A percentile compares a stretch with the other conserved stretches of the same genome.
Conservation (phyloP, 1,140 invertebrate species). For the Charaxes varanes region DNA sequence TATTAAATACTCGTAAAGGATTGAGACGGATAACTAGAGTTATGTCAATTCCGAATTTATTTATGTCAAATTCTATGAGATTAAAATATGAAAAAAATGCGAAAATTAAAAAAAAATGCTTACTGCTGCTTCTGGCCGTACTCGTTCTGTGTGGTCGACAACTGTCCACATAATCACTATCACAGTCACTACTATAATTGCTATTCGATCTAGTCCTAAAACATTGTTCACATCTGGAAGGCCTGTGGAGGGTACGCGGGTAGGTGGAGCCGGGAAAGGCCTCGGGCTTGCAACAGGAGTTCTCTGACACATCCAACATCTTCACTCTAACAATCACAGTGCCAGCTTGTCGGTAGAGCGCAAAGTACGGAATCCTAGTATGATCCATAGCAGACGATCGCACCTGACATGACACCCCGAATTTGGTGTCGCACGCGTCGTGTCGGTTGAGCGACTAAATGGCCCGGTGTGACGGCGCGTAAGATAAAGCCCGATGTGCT, state of each 20-base stretch:
- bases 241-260: slow-evolving; percentile 29
- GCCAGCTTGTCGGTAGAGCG: slow-evolving; percentile 43
- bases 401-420: slow-evolving; percentile 59
- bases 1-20: too few relatives aligned
- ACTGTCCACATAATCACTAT: slow-evolving; percentile 58
- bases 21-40: too few relatives aligned
- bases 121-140: slow-evolving; percentile 60
- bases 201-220: slow-evolving; percentile 57
- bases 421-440: slow-evolving; percentile 57
- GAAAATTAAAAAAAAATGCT: slow-evolving; percentile 32
- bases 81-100: too few relatives aligned
- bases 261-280: slow-evolving; percentile 23
- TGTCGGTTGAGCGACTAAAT: slow-evolving; percentile 64
- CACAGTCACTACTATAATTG: slow-evolving; percentile 66
- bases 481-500: slow-evolving; percentile 58
- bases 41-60: too few relatives aligned
- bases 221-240: slow-evolving; percentile 53
- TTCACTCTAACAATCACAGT: slow-evolving; percentile 60
- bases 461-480: slow-evolving; percentile 53
- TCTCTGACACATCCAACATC: slow-evolving; percentile 39
- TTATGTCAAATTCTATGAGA: too few relatives aligned
- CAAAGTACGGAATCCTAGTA: slow-evolving; percentile 48
- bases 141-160: slow-evolving; percentile 48
- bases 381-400: slow-evolving; percentile 55
- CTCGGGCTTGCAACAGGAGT: slow-evolving; percentile 28